phyloP scores from a whole-genome alignment of 2,888 invertebrate genomes.

The Tetanocera ferruginea region DNA sequence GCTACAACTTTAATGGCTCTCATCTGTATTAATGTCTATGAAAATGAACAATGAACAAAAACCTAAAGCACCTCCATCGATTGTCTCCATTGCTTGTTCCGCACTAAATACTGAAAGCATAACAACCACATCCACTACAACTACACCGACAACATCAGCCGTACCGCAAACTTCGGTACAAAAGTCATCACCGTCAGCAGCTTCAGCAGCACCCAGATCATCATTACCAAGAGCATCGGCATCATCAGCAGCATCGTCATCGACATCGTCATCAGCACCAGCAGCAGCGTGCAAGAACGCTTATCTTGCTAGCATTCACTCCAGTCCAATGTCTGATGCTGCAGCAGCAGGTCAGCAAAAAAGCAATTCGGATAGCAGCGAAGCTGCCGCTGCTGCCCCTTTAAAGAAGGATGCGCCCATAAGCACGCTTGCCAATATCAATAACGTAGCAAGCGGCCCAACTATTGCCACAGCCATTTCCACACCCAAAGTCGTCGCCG shows the following conservation, averaged over 20 bases:
- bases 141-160: conserved; percentile 58
- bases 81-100: conserved; percentile 64
- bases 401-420: conserved; percentile 22
- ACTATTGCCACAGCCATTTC: conserved; percentile 36
- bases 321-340: conserved; percentile 50
- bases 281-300: conserved; percentile 35
- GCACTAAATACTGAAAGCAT: conserved; percentile 64
- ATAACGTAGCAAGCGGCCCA: conserved; percentile 1
- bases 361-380: conserved; percentile 29
- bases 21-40: conserved; percentile 47
- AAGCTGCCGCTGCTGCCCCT: neutral
- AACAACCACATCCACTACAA: conserved; percentile 64
- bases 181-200: neutral
- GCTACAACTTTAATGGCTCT: conserved; percentile 23
- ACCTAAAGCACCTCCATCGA: conserved; percentile 47
- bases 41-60: conserved; percentile 64
- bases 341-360: conserved; percentile 44
- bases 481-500: conserved; percentile 36
- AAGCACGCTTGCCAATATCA: conserved; percentile 3
- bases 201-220: conserved; percentile 17
- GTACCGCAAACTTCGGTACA: conserved; percentile 18
- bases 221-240: conserved; percentile 14
- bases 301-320: conserved; percentile 31
- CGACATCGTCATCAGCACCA: conserved; percentile 3
- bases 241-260: conserved; percentile 9